These are phyloP conservation scores for Tupiocoris notatus DNA, from an alignment of 2,888 invertebrate species.

Conservation along the genomic window DNA sequence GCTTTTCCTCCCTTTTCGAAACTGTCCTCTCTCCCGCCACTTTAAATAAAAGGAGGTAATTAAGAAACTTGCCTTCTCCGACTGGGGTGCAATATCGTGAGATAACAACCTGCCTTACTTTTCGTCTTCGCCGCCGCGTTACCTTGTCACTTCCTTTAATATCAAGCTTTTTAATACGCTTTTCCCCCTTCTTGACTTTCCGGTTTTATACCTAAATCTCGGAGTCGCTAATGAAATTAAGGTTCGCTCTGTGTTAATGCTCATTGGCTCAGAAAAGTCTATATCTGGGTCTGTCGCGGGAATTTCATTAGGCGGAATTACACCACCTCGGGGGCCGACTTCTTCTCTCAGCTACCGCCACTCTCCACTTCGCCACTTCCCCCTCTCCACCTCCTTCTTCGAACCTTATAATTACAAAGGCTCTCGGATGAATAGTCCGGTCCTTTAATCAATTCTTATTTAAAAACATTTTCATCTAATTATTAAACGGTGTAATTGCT, in stretches of 20 bases:
- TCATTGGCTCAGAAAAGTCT: constrained; percentile 46
- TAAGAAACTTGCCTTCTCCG: constrained; percentile 39
- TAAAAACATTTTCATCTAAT: constrained; percentile 41
- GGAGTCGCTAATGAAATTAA: constrained; percentile 47
- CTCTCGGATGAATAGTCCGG: constrained; percentile 24
- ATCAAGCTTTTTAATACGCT: constrained; percentile 47
- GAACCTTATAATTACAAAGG: constrained; percentile 26
- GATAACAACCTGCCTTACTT: constrained; percentile 26
- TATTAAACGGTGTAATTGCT: constrained; percentile 31
- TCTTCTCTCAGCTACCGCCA: not conserved
- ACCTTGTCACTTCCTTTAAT: constrained; percentile 47
- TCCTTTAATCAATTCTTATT: constrained; percentile 42
- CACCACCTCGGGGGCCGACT: constrained; percentile 31
- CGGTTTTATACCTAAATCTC: constrained; percentile 47
- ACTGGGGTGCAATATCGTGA: constrained; percentile 40
- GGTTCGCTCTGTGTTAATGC: constrained; percentile 47
- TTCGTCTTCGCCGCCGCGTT: constrained; percentile 6
- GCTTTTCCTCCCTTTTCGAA: constrained; percentile 18
- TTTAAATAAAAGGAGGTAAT: constrained; percentile 42
- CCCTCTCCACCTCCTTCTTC: not conserved
- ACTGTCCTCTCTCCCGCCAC: constrained; percentile 32
- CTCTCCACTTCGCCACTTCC: not conserved
- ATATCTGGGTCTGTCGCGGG: constrained; percentile 43
- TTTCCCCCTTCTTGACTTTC: constrained; percentile 44
- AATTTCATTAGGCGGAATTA: constrained; percentile 42